Conservation (phyloP, 2,113 vertebrate genomes). For the Holacanthus passer region DNA sequence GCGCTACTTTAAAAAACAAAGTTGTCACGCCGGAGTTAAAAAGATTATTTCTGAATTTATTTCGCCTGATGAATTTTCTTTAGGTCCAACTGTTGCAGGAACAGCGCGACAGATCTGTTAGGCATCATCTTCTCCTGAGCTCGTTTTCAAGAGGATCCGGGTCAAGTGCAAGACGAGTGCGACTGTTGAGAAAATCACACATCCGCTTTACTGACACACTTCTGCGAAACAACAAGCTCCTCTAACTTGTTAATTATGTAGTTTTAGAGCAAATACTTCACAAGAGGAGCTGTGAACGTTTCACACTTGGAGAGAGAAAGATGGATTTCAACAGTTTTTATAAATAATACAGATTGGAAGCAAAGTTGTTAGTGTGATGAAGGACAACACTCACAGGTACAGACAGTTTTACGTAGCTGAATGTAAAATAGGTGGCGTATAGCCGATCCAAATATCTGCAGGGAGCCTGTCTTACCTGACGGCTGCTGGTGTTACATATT, state of each 20-base stretch:
- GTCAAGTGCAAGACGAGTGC: slow-evolving; percentile 16
- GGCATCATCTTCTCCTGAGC: background rate
- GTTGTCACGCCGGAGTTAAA: background rate
- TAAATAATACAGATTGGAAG: background rate
- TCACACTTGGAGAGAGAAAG: background rate
- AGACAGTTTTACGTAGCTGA: slow-evolving; percentile 8
- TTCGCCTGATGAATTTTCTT: background rate
- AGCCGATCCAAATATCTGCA: slow-evolving; percentile 21
- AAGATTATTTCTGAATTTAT: background rate
- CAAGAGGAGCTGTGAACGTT: background rate
- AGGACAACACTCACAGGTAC: background rate
- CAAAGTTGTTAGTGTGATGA: background rate
- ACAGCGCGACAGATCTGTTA: background rate
- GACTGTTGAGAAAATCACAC: slow-evolving; percentile 9
- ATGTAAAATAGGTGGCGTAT: slow-evolving; percentile 21
- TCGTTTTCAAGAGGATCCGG: background rate
- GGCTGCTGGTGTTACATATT: slow-evolving; percentile 43
- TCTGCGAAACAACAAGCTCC: slow-evolving; percentile 4
- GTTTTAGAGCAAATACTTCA: slow-evolving; percentile 1
- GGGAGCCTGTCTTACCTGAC: slow-evolving; percentile 22
- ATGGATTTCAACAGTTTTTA: background rate
- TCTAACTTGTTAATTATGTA: slow-evolving; percentile 1
- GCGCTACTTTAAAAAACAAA: background rate
- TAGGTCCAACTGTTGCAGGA: background rate
- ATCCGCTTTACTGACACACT: background rate